A percentile compares a stretch with the other conserved stretches of the same genome.
Conservation (phyloP, 2,888 invertebrate species). For the Amphipyra berbera region DNA sequence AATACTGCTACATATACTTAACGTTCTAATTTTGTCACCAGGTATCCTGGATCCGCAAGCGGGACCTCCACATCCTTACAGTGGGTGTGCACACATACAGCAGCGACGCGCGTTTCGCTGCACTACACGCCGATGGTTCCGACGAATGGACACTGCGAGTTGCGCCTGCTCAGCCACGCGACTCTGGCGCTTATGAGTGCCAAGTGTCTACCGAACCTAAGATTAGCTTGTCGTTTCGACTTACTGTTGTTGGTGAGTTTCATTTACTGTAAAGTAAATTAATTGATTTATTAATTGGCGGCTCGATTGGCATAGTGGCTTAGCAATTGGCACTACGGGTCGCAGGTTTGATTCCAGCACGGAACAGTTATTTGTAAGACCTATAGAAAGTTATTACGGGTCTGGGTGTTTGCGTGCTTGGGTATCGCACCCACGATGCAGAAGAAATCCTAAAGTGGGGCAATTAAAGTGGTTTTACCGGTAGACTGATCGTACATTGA, state of each 20-base stretch:
- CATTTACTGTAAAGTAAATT: neutral
- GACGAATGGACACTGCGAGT: constrained; percentile 91
- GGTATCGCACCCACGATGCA: too few species aligned
- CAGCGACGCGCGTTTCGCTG: constrained; percentile 91
- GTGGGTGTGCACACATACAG: constrained; percentile 91
- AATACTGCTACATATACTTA: too few species aligned
- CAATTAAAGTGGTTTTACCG: neutral
- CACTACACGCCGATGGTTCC: constrained; percentile 90
- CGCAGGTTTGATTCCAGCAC: too few species aligned
- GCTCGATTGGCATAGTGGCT: too few species aligned
- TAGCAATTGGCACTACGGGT: too few species aligned
- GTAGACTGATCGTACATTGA: neutral
- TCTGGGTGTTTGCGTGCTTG: too few species aligned
- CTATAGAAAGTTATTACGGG: too few species aligned
- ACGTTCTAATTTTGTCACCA: constrained; percentile 66
- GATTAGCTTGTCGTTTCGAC: constrained; percentile 93
- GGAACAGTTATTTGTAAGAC: too few species aligned
- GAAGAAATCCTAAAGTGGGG: too few species aligned
- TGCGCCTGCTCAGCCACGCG: constrained; percentile 91
- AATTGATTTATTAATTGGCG: neutral
- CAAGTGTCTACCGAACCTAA: constrained; percentile 98
- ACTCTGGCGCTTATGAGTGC: constrained; percentile 97
- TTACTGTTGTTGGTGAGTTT: constrained; percentile 94
- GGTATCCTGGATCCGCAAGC: constrained; percentile 96
- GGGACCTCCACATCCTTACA: constrained; percentile 93